Conservation (phyloP, 1,140 invertebrate species). For the Drosophila repletoides region DNA sequence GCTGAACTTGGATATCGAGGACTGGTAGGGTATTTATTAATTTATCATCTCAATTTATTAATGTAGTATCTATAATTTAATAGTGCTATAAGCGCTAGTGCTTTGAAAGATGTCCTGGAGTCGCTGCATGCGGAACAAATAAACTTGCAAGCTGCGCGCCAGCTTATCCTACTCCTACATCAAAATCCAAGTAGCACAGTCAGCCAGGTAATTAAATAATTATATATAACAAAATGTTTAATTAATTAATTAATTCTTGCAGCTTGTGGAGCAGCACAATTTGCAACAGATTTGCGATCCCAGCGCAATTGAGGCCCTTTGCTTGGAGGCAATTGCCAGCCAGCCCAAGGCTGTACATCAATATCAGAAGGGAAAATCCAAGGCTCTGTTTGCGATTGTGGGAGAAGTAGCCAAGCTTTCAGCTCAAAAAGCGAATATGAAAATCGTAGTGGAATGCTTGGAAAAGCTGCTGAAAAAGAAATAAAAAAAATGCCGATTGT, state of each 20-base stretch:
- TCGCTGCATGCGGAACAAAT: conserved; percentile 85
- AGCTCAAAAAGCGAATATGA: conserved; percentile 87
- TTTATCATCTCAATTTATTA: neutral
- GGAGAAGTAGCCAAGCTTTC: conserved; percentile 85
- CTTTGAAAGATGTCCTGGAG: conserved; percentile 86
- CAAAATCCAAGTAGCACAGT: conserved; percentile 83
- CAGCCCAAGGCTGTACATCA: conserved; percentile 87
- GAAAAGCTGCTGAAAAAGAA: conserved; percentile 80
- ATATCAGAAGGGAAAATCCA: conserved; percentile 88
- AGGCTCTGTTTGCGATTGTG: conserved; percentile 86
- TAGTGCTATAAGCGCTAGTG: conserved; percentile 75
- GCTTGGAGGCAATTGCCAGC: conserved; percentile 85
- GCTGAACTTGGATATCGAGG: conserved; percentile 84
- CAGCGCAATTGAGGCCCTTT: conserved; percentile 85
- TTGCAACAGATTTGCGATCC: conserved; percentile 87
- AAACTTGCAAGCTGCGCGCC: conserved; percentile 84
- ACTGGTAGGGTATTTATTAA: no score
- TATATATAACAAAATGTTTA: neutral
- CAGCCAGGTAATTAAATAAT: conserved; percentile 52
- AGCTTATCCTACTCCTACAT: conserved; percentile 76
- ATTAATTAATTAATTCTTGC: neutral
- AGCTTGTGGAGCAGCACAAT: conserved; percentile 86
- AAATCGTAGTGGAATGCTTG: conserved; percentile 84
- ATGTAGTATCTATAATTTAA: neutral
- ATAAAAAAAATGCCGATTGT: conserved; percentile 5